These are phyloP conservation scores for Thunnus maccoyii DNA, from an alignment of 2,113 vertebrate genomes.

Conservation along the genomic window DNA sequence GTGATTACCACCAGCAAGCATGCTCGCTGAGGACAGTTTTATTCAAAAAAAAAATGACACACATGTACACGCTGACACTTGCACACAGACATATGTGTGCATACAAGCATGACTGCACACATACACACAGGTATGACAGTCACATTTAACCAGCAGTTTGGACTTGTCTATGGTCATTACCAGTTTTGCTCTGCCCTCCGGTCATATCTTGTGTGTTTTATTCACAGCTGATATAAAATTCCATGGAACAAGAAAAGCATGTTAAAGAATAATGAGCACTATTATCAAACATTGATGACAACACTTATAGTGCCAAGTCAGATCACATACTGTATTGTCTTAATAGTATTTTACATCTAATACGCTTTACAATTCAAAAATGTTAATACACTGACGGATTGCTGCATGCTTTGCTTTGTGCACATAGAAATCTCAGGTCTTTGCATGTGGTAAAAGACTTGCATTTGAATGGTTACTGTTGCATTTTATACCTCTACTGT, in stretches of 20 bases:
- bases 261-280: constrained; percentile 23
- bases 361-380: background rate
- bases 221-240: constrained; percentile 47
- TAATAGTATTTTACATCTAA: constrained; percentile 8
- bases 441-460: constrained; percentile 71
- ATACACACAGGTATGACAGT: constrained; percentile 26
- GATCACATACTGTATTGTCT: constrained; percentile 41
- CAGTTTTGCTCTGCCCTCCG: constrained; percentile 15
- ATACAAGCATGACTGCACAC: constrained; percentile 61
- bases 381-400: constrained; percentile 37
- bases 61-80: constrained; percentile 33
- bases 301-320: constrained; percentile 25
- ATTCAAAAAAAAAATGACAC: constrained; percentile 37
- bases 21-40: constrained; percentile 58
- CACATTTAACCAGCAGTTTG: constrained; percentile 8
- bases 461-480: constrained; percentile 62
- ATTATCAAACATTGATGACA: constrained; percentile 37
- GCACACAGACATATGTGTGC: constrained; percentile 49
- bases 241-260: constrained; percentile 11
- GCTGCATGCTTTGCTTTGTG: constrained; percentile 77
- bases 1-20: constrained; percentile 76
- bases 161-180: constrained; percentile 20
- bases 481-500: constrained; percentile 45
- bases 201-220: constrained; percentile 49
- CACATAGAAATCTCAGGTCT: constrained; percentile 55